A percentile compares a stretch with the other conserved stretches of the same genome.
These are phyloP conservation scores for Aporophyla nigra DNA, from an alignment of 2,888 invertebrate species.

Conservation along the genomic window DNA sequence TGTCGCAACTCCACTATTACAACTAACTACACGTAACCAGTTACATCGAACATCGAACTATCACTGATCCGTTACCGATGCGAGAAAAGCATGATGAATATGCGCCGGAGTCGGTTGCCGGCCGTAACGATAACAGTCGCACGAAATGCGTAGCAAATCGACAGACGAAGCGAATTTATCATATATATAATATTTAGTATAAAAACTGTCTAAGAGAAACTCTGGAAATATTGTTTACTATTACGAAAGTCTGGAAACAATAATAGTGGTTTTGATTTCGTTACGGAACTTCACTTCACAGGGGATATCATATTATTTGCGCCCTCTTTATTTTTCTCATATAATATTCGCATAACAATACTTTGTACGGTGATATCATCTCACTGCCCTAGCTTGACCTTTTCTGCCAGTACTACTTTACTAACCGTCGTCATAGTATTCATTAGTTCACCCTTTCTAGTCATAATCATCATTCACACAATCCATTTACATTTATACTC, in stretches of 20 bases:
- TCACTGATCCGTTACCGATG: constrained; percentile 46
- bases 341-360: neutral
- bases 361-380: neutral
- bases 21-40: constrained; percentile 59
- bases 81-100: constrained; percentile 57
- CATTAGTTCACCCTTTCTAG: neutral
- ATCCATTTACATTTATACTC: neutral
- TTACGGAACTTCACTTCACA: constrained; percentile 10
- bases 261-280: neutral
- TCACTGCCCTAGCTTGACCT: neutral
- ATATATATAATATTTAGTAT: constrained; percentile 24
- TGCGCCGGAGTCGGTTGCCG: constrained; percentile 63
- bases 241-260: constrained; percentile 2
- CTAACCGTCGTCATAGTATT: neutral
- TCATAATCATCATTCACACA: neutral
- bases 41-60: constrained; percentile 51
- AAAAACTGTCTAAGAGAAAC: constrained; percentile 14
- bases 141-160: constrained; percentile 67
- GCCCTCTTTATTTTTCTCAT: neutral
- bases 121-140: constrained; percentile 67
- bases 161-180: constrained; percentile 57
- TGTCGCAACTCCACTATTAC: constrained; percentile 50
- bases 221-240: constrained; percentile 14
- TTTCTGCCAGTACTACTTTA: neutral
- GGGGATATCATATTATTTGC: neutral